Conservation (phyloP, 2,797 vertebrate species). For the Cephalopachus bancanus region DNA sequence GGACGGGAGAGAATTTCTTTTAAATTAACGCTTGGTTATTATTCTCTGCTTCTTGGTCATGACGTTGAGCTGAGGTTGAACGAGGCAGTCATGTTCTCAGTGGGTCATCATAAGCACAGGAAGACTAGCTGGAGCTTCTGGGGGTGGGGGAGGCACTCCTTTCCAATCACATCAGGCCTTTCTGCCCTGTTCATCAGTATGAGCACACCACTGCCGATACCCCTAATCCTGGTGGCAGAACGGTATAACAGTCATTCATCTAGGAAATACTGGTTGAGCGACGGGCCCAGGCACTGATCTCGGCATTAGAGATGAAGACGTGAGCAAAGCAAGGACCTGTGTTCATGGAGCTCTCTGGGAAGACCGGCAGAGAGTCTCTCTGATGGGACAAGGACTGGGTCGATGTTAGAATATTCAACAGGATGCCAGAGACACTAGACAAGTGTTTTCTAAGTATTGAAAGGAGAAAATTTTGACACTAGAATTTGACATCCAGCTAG, state of each 20-base stretch:
- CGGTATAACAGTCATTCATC: background rate
- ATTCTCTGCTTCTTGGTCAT: background rate
- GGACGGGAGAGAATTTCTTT: background rate
- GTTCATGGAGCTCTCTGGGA: background rate
- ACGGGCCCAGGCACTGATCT: background rate
- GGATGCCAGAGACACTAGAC: background rate
- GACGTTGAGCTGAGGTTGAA: background rate
- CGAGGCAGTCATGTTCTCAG: background rate
- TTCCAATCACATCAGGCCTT: background rate
- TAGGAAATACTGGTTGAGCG: background rate
- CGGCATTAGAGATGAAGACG: background rate
- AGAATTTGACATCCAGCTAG: conserved; percentile 22
- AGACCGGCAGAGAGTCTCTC: background rate
- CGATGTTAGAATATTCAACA: background rate
- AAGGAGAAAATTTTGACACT: background rate
- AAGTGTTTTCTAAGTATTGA: background rate
- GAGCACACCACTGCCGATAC: background rate
- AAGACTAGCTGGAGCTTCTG: background rate
- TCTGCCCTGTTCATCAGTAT: background rate
- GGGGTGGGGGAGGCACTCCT: background rate
- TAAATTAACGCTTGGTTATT: background rate
- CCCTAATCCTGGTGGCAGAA: background rate
- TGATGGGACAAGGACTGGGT: background rate
- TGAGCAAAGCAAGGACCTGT: background rate
- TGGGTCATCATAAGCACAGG: background rate